Base-by-base conservation (phyloP, 2,888 invertebrate genomes). In the Pammene aurita region DNA sequence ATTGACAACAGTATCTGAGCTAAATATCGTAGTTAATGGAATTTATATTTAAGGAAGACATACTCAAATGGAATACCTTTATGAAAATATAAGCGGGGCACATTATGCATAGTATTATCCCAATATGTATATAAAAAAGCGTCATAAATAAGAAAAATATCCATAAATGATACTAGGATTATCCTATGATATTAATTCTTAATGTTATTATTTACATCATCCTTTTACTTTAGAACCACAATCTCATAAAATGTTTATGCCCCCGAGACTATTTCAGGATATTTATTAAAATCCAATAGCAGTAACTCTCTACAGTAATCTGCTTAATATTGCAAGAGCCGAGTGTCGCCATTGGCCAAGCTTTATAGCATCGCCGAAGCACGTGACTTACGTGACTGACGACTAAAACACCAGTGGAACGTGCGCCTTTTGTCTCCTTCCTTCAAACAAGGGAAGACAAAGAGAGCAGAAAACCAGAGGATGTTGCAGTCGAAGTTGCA, bases 261-360 rank as follows among this genome's bases (percentile, higher is more conserved):
- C 38, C 11, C 41, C n/a, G 48, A 52, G 62, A 26, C 52, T 62
- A 62, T 62, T 46, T 52, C 52, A 38, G 52, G 13, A 62, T 62
- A 52, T 52, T 50, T 62, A 62, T 62, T 52, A 52, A 18, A 52
- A 62, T 26, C 62, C 62, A 62, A 62, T 62, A 62, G 41, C 61
- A 62, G 61, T 62, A 52, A 61, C 50, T 62, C 50, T 61, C n/a
- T 48, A 41, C 61, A 61, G 61, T 62, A 62, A 62, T 62, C 50
- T 62, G 52, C n/a, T 62, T 62, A 62, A 62, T 62, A 62, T 62
- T 62, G 62, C 62, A 62, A 41, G 62, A 35, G 9, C 41, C 41
- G 18, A 14, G 41, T 62, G 62, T 62, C 62, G 62, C 62, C 52
- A 52, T 62, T 41, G 62, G 38, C 62, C 52, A 18, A 41, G 62